Evolutionary conservation across 2,797 vertebrate species (phyloP).

Genomic region (Cichlasoma orientale): DNA sequence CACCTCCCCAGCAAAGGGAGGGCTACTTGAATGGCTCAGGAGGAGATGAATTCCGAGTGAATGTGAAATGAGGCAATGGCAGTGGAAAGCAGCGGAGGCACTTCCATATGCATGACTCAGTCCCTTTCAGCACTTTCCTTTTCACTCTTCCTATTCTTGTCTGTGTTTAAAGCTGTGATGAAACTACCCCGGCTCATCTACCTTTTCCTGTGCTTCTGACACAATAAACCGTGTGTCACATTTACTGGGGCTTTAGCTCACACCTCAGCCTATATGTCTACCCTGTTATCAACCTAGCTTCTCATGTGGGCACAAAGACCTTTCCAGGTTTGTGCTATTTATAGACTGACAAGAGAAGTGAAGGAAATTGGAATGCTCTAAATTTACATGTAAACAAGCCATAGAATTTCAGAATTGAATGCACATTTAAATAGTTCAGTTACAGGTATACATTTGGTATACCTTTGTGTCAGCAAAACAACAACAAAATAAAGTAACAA

Average conservation of each 20-base stretch:
- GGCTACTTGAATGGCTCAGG: conserved; percentile 64
- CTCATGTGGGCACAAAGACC: conserved; percentile 33
- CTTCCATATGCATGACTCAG: conserved; percentile 64
- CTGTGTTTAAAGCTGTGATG: conserved; percentile 56
- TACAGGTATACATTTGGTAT: neutral
- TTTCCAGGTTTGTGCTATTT: conserved; percentile 19
- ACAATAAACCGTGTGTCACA: conserved; percentile 43
- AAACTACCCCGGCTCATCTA: conserved; percentile 40
- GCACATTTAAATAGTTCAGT: neutral
- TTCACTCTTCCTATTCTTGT: conserved; percentile 52
- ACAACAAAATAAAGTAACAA: neutral
- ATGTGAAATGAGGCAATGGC: conserved; percentile 65
- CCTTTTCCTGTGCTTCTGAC: conserved; percentile 19
- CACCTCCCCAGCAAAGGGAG: conserved; percentile 47
- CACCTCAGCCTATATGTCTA: conserved; percentile 20
- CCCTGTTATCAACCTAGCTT: conserved; percentile 39
- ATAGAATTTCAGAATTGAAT: neutral
- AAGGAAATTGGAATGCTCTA: neutral
- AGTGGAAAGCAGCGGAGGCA: conserved; percentile 40
- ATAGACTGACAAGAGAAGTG: neutral
- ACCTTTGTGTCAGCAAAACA: neutral
- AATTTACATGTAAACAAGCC: neutral
- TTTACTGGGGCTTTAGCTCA: conserved; percentile 35
- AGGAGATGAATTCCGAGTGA: conserved; percentile 61
- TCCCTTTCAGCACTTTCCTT: conserved; percentile 47